These are phyloP conservation scores for Polyergus mexicanus DNA, from an alignment of 1,140 invertebrate genomes.

Conservation along the genomic window DNA sequence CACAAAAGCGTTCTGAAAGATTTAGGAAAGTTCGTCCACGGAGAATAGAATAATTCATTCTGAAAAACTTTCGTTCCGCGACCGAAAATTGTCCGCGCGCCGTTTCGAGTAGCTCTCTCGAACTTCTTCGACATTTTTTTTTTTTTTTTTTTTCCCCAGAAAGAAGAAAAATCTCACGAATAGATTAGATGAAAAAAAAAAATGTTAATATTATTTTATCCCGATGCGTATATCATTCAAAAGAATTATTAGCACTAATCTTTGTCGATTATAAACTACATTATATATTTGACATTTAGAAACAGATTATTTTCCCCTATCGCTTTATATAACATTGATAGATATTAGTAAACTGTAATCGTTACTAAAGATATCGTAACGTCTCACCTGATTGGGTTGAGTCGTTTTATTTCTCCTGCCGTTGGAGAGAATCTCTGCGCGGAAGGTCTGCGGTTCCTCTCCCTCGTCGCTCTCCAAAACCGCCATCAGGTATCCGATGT, in stretches of 20 bases:
- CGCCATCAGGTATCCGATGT: conserved; percentile 96
- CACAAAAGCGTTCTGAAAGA: conserved; percentile 59
- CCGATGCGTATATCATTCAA: background rate
- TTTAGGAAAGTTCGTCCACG: conserved; percentile 43
- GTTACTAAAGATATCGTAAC: too few species aligned
- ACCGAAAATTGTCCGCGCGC: background rate
- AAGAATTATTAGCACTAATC: background rate
- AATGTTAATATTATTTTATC: background rate
- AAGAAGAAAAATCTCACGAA: background rate
- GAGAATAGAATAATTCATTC: conserved; percentile 16
- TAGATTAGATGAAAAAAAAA: background rate
- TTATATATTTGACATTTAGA: background rate
- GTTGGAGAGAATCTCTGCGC: conserved; percentile 90
- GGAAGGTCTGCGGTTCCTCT: conserved; percentile 91
- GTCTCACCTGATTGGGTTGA: conserved; percentile 77
- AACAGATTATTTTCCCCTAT: background rate
- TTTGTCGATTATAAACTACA: background rate
- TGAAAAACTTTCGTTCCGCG: conserved; percentile 15
- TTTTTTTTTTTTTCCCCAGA: too few species aligned
- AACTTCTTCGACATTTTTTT: conserved; percentile 1
- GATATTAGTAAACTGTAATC: background rate
- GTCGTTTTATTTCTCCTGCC: conserved; percentile 81
- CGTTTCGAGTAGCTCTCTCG: conserved; percentile 37
- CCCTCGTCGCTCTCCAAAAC: conserved; percentile 91
- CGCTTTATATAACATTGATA: background rate